Conservation (phyloP, 2,113 vertebrate species). For the Solea senegalensis region DNA sequence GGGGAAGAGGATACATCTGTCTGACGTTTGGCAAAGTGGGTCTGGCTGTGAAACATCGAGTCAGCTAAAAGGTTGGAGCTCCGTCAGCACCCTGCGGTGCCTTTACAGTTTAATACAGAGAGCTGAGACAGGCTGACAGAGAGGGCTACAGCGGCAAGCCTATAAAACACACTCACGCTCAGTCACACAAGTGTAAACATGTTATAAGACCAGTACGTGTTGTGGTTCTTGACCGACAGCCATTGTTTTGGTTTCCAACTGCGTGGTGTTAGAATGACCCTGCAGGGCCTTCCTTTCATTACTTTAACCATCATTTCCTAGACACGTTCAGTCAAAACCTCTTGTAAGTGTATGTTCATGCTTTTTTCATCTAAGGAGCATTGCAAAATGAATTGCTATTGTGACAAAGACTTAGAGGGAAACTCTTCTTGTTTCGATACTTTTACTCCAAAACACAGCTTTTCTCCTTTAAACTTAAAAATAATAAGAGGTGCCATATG, state of each 20-base stretch:
- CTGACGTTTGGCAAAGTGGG: constrained; percentile 58
- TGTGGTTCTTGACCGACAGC: not conserved
- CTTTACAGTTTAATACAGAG: constrained; percentile 72
- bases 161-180: constrained; percentile 41
- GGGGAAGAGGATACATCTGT: constrained; percentile 63
- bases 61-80: constrained; percentile 75
- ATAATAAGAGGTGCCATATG: no score
- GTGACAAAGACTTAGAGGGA: no score
- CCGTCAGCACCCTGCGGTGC: constrained; percentile 76
- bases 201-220: not conserved
- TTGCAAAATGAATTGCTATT: no score
- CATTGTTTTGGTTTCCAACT: not conserved
- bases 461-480: no score
- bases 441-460: no score
- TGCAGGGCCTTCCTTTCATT: not conserved
- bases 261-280: not conserved
- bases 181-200: constrained; percentile 11
- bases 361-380: no score
- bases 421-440: no score
- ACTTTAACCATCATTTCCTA: no score
- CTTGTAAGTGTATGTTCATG: not conserved
- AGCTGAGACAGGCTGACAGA: constrained; percentile 47
- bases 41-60: constrained; percentile 70
- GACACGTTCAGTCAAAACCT: no score
- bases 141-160: constrained; percentile 44